A percentile compares a stretch with the other conserved stretches of the same genome.
Conservation (phyloP, 2,888 invertebrate species). For the Agrochola lychnidis region DNA sequence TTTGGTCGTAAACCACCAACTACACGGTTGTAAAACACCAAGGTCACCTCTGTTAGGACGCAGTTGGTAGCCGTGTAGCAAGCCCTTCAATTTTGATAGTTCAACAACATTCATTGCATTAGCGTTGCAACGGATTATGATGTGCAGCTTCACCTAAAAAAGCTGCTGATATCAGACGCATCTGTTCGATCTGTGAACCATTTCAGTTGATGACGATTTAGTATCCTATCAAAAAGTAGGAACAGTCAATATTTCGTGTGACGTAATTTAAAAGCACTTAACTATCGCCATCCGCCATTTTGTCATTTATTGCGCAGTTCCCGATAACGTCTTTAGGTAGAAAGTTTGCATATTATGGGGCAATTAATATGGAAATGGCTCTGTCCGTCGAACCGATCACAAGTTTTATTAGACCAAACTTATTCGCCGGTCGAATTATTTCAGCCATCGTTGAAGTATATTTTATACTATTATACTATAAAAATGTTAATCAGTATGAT, state of each 20-base stretch:
- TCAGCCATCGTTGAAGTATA: constrained; percentile 29
- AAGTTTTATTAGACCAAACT: constrained; percentile 60
- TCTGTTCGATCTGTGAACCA: neutral
- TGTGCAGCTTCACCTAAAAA: neutral
- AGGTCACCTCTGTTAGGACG: too few species aligned
- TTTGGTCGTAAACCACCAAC: too few species aligned
- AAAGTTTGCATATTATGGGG: constrained; percentile 63
- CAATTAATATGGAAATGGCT: constrained; percentile 67
- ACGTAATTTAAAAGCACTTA: constrained; percentile 51
- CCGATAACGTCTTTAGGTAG: constrained; percentile 49
- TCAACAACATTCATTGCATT: too few species aligned
- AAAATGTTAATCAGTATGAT: neutral
- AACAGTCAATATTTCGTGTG: neutral
- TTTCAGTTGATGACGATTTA: constrained; percentile 3
- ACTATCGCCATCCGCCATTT: constrained; percentile 47
- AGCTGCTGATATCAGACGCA: neutral
- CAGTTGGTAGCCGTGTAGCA: too few species aligned
- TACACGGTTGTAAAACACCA: too few species aligned
- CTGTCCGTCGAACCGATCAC: constrained; percentile 46
- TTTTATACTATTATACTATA: too few species aligned
- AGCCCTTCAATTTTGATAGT: too few species aligned
- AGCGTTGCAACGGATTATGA: too few species aligned
- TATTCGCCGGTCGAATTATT: constrained; percentile 46
- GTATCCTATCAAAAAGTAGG: neutral
- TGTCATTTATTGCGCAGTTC: constrained; percentile 43